Conservation (phyloP, 2,888 invertebrate genomes). For the Lepidocyrtinus sp. region DNA sequence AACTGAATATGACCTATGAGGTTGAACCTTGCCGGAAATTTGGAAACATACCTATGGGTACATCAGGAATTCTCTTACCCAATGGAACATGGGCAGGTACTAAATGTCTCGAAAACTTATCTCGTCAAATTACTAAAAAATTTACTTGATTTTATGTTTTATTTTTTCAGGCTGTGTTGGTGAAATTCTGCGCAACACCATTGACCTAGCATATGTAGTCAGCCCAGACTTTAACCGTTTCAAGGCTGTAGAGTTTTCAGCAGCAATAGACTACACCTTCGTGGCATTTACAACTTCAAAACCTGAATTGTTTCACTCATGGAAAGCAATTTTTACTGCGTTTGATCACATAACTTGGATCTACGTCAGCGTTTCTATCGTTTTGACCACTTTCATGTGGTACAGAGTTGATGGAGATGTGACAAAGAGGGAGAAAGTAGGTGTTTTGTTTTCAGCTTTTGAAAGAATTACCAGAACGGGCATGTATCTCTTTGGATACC, state of each 20-base stretch:
- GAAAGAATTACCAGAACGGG: neutral
- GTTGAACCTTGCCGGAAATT: neutral
- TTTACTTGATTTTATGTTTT: no score
- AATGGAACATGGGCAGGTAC: conserved; percentile 24
- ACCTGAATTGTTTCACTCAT: conserved; percentile 26
- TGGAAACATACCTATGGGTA: neutral
- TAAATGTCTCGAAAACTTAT: neutral
- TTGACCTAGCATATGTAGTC: conserved; percentile 24
- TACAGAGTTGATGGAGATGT: neutral
- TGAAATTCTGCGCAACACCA: conserved; percentile 11
- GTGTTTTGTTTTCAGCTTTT: neutral
- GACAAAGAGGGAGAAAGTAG: neutral
- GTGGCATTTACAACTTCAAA: conserved; percentile 26
- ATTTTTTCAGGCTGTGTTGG: conserved; percentile 42
- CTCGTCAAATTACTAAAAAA: neutral
- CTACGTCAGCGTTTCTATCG: neutral
- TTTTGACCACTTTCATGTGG: neutral
- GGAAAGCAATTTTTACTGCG: conserved; percentile 34
- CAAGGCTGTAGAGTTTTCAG: neutral
- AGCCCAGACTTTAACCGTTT: conserved; percentile 33
- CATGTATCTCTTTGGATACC: neutral
- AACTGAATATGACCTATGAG: neutral
- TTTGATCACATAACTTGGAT: neutral
- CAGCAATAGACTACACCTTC: conserved; percentile 19
- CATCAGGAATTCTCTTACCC: conserved; percentile 2